Conservation (phyloP, 2,797 vertebrate species). For the Myoxocephalus aenaeus region DNA sequence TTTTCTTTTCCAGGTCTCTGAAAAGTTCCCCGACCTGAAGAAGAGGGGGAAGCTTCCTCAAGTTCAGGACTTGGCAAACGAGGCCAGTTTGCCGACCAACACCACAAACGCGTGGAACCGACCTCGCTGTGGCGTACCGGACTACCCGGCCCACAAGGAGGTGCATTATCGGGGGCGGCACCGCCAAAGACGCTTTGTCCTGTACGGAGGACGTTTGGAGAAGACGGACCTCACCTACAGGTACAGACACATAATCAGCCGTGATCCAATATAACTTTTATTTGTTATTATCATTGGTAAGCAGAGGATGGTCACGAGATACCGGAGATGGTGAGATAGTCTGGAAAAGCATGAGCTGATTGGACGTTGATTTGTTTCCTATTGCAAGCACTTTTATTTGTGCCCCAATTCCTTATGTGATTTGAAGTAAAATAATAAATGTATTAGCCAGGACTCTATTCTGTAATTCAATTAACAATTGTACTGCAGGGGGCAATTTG, state of each 20-base stretch:
- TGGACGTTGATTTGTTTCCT: not conserved
- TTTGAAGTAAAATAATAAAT: not conserved
- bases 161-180: constrained; percentile 56
- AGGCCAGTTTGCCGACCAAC: constrained; percentile 41
- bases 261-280: too few relatives aligned
- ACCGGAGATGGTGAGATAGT: too few relatives aligned
- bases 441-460: not conserved
- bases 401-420: not conserved
- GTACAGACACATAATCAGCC: constrained; percentile 72
- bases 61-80: constrained; percentile 64
- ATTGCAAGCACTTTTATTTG: not conserved
- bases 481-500: not conserved
- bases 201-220: constrained; percentile 89
- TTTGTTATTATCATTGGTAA: not conserved
- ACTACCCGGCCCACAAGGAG: constrained; percentile 69
- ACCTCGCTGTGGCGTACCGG: constrained; percentile 88
- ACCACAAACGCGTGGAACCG: constrained; percentile 68
- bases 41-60: constrained; percentile 60
- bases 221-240: constrained; percentile 92
- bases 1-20: constrained; percentile 59
- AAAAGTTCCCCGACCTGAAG: constrained; percentile 68
- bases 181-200: constrained; percentile 86
- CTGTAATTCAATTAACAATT: not conserved
- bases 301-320: not conserved
- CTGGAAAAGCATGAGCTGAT: too few relatives aligned